A percentile compares a stretch with the other conserved stretches of the same genome.
Conservation (phyloP, 2,797 vertebrate species). For the Argentina silus region DNA sequence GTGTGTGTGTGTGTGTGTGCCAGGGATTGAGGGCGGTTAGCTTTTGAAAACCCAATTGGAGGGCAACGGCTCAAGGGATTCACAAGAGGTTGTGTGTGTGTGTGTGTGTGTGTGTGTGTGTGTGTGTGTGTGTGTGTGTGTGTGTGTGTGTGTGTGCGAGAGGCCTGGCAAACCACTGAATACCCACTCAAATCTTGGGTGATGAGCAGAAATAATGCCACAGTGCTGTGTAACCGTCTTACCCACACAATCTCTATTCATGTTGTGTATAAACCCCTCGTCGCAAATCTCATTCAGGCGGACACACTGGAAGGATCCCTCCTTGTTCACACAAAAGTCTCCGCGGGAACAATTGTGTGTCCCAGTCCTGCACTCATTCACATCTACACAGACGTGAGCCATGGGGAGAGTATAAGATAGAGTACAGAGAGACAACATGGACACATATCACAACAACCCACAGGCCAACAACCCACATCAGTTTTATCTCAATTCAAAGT, state of each 20-base stretch:
- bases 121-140: too few relatives aligned
- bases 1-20: too few relatives aligned
- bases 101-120: too few relatives aligned
- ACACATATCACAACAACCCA: neutral
- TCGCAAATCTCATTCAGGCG: conserved; percentile 77
- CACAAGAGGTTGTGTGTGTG: too few relatives aligned
- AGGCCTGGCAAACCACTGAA: conserved; percentile 38
- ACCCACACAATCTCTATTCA: conserved; percentile 78
- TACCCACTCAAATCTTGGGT: conserved; percentile 21
- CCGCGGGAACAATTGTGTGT: conserved; percentile 72
- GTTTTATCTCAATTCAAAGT: too few relatives aligned
- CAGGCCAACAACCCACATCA: too few relatives aligned
- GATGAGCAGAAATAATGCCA: conserved; percentile 17
- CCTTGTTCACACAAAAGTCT: conserved; percentile 77
- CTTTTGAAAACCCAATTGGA: too few relatives aligned
- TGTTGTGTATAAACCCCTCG: conserved; percentile 77
- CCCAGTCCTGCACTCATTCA: conserved; percentile 77
- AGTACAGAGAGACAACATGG: conserved; percentile 8
- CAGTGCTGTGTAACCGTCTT: conserved; percentile 60
- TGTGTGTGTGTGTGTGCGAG: conserved; percentile 6
- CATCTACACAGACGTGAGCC: conserved; percentile 61
- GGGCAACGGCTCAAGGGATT: too few relatives aligned
- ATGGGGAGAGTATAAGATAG: neutral
- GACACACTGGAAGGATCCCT: conserved; percentile 82
- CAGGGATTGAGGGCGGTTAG: too few relatives aligned